phyloP scores from a whole-genome alignment of 2,113 vertebrate genomes.

The Cariama cristata region DNA sequence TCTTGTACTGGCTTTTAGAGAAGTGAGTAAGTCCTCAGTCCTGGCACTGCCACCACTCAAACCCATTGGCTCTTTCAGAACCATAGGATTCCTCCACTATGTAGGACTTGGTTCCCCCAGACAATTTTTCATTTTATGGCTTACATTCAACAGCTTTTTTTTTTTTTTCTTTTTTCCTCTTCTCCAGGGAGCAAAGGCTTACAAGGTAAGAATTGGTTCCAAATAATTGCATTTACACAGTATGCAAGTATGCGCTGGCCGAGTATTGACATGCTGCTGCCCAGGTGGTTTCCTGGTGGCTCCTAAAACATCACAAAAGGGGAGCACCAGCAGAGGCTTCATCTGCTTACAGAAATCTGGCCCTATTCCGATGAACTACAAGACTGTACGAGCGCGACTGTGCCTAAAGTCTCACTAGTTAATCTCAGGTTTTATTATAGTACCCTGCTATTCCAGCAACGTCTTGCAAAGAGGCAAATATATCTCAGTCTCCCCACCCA shows the following conservation, averaged over 20 bases:
- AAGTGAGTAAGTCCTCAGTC: neutral
- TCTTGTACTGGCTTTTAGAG: neutral
- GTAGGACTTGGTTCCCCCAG: neutral
- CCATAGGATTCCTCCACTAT: neutral
- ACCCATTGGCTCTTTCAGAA: neutral
- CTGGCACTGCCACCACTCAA: neutral
- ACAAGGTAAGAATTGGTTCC: neutral
- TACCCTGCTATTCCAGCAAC: neutral
- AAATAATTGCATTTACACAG: neutral
- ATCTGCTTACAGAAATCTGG: neutral
- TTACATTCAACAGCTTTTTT: neutral
- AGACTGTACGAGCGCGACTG: neutral
- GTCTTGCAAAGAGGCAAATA: neutral
- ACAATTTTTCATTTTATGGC: neutral
- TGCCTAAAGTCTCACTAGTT: neutral
- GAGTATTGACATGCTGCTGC: neutral
- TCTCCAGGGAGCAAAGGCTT: fast-evolving
- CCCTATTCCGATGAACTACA: neutral
- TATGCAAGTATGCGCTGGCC: neutral
- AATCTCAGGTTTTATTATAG: neutral
- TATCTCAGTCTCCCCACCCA: neutral
- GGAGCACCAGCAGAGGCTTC: neutral
- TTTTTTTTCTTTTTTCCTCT: neutral
- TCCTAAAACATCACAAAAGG: neutral
- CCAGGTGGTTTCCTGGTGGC: neutral